Evolutionary conservation across 2,797 vertebrate species (phyloP).

Genomic region (Staurois parvus): DNA sequence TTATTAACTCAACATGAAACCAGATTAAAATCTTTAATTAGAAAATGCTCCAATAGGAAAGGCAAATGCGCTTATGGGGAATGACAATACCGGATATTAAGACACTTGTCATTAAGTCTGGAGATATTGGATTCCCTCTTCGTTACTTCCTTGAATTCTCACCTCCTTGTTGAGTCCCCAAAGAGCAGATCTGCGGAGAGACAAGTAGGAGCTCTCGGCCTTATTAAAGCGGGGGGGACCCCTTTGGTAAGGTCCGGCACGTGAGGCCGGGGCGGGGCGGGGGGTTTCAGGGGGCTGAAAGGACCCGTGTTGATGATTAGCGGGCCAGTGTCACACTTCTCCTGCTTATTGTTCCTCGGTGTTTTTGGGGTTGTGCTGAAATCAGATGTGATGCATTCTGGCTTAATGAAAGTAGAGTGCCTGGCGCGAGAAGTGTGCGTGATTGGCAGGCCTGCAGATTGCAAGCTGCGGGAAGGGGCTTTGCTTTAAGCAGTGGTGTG

Average conservation of each 20-base stretch:
- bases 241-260: conserved; percentile 65
- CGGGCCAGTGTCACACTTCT: conserved; percentile 63
- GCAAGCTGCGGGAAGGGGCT: conserved; percentile 74
- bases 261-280: conserved; percentile 42
- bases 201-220: conserved; percentile 71
- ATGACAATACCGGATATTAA: conserved; percentile 86
- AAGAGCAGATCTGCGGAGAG: conserved; percentile 75
- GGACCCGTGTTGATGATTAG: conserved; percentile 65
- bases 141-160: conserved; percentile 72
- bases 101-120: conserved; percentile 83
- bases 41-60: conserved; percentile 85
- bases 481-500: conserved; percentile 64
- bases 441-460: conserved; percentile 72
- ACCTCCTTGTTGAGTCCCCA: conserved; percentile 76
- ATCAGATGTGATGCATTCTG: conserved; percentile 63
- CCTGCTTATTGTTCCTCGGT: conserved; percentile 48
- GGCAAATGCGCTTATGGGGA: conserved; percentile 84
- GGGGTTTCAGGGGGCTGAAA: conserved; percentile 29
- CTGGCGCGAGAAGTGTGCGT: conserved; percentile 65
- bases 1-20: conserved; percentile 88
- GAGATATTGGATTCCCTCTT: conserved; percentile 78
- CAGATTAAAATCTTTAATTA: conserved; percentile 90
- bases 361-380: conserved; percentile 61
- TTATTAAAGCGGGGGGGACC: conserved; percentile 72
- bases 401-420: conserved; percentile 69